Evolutionary conservation across 2,113 vertebrate genomes (phyloP).

Genomic region (Sardina pilchardus): DNA sequence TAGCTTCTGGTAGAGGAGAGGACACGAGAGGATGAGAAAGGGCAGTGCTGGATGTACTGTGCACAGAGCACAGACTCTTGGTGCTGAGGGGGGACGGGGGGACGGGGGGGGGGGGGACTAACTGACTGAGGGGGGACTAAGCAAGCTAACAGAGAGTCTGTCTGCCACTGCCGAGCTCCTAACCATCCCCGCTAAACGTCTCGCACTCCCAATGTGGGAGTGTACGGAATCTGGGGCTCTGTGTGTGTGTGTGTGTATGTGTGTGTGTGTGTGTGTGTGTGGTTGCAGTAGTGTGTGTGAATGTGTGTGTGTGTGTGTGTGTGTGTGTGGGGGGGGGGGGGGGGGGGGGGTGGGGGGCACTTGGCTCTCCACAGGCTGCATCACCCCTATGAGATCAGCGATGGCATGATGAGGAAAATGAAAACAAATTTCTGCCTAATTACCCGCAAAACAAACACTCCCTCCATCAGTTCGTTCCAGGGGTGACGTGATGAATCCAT

Average conservation of each 20-base stretch:
- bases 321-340: background rate
- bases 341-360: background rate
- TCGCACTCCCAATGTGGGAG: background rate
- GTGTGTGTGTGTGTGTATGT: background rate
- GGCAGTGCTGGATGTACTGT: background rate
- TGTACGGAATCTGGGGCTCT: background rate
- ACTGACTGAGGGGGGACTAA: background rate
- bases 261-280: background rate
- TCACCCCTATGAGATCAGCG: constrained; percentile 67
- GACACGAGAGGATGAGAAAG: background rate
- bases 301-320: background rate
- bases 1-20: background rate
- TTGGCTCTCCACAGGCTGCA: constrained; percentile 37
- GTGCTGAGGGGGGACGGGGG: background rate
- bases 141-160: background rate
- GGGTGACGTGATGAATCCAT: constrained; percentile 81
- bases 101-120: background rate
- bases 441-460: constrained; percentile 86
- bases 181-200: background rate
- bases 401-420: constrained; percentile 70
- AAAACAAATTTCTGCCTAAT: constrained; percentile 95
- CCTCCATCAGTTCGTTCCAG: constrained; percentile 80
- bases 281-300: background rate
- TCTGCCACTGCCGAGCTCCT: background rate
- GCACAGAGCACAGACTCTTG: background rate